Conservation (phyloP, 2,113 vertebrate species). For the Cromileptes altivelis region DNA sequence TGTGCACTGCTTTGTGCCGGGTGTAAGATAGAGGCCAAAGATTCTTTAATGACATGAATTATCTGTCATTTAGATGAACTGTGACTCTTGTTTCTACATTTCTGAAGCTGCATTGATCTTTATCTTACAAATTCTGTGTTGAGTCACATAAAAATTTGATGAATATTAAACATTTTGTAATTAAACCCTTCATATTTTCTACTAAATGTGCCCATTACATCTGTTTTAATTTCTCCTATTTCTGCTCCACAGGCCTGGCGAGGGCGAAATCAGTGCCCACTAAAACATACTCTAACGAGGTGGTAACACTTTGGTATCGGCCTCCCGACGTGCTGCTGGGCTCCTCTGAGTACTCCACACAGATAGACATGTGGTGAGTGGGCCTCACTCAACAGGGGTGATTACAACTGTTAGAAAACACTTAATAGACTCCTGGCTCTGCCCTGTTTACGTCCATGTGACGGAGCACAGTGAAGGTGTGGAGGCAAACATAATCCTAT, state of each 20-base stretch:
- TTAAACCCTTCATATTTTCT: neutral
- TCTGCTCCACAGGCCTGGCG: slow-evolving; percentile 87
- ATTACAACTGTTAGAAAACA: slow-evolving; percentile 48
- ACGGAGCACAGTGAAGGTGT: neutral
- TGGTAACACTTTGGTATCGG: slow-evolving; percentile 96
- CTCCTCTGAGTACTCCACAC: slow-evolving; percentile 96
- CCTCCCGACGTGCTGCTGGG: slow-evolving; percentile 97
- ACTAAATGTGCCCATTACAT: slow-evolving; percentile 9
- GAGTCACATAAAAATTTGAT: neutral
- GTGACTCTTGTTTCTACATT: neutral
- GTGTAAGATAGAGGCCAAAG: too few species aligned
- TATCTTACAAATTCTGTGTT: too few species aligned
- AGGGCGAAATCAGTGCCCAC: slow-evolving; percentile 97
- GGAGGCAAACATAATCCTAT: neutral
- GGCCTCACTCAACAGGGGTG: slow-evolving; percentile 7
- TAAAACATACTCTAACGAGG: slow-evolving; percentile 97
- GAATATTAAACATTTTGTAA: neutral
- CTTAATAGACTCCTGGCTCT: neutral
- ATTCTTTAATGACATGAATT: neutral
- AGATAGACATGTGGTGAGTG: slow-evolving; percentile 98
- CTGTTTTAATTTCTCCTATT: slow-evolving; percentile 32
- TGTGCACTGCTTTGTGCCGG: too few species aligned
- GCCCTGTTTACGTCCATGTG: neutral
- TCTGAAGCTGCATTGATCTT: neutral
- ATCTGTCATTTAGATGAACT: neutral